phyloP scores from a whole-genome alignment of 2,888 invertebrate species.

The Leptarthrus brevirostris region DNA sequence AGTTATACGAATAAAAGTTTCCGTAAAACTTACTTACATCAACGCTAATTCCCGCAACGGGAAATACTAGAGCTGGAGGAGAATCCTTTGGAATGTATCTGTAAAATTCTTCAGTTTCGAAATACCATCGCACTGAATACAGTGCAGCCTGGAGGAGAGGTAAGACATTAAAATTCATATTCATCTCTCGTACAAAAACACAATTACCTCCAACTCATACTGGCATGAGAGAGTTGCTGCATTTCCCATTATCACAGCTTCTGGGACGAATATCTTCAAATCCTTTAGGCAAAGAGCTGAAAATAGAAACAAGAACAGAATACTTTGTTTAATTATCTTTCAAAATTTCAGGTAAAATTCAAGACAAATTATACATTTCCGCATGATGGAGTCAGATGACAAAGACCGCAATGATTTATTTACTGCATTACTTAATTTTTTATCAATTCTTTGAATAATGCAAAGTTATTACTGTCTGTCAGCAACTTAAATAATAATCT shows the following conservation, averaged over 20 bases:
- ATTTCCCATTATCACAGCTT: constrained; percentile 67
- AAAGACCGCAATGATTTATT: too few species aligned
- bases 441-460: too few species aligned
- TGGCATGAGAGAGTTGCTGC: constrained; percentile 67
- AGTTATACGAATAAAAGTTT: neutral
- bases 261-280: constrained; percentile 67
- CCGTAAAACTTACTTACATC: constrained; percentile 69
- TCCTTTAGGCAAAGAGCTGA: constrained; percentile 66
- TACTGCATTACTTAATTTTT: too few species aligned
- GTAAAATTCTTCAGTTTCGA: constrained; percentile 73
- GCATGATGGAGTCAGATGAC: too few species aligned
- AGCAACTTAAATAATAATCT: too few species aligned
- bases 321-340: neutral
- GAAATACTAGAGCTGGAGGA: constrained; percentile 71
- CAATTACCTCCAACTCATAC: constrained; percentile 67
- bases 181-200: neutral
- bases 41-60: constrained; percentile 71
- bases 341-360: too few species aligned
- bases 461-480: too few species aligned
- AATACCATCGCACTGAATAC: constrained; percentile 75
- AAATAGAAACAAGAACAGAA: constrained; percentile 49
- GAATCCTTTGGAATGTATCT: constrained; percentile 72
- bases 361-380: too few species aligned
- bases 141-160: constrained; percentile 65
- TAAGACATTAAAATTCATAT: constrained; percentile 31